Percentiles rank a stretch among this genome's conserved stretches.
These are phyloP conservation scores for Drosophila parvula DNA, from an alignment of 1,140 invertebrate genomes.

Conservation along the genomic window DNA sequence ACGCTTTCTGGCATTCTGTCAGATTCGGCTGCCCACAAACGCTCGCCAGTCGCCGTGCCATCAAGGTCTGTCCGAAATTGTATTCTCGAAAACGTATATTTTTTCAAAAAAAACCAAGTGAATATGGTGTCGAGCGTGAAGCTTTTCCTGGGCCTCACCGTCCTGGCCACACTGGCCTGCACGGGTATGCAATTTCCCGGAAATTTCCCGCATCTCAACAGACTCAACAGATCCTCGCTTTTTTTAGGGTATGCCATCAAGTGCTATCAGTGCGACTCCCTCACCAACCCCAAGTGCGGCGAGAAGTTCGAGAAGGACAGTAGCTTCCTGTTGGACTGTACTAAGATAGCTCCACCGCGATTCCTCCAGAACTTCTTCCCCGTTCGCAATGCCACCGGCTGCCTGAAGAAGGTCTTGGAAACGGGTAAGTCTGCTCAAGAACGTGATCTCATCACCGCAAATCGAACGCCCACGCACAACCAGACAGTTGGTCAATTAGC, in stretches of 20 bases:
- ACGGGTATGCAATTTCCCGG: conserved; percentile 50
- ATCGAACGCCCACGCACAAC: conserved; percentile 18
- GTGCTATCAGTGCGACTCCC: conserved; percentile 75
- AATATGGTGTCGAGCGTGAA: conserved; percentile 75
- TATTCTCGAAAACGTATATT: conserved; percentile 7
- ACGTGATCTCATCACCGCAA: conserved; percentile 13
- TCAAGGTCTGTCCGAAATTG: conserved; percentile 37
- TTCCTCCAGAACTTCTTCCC: conserved; percentile 58
- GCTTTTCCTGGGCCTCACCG: conserved; percentile 58
- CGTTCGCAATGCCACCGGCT: conserved; percentile 74
- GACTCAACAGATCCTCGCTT: not conserved
- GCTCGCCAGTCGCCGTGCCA: conserved; percentile 27
- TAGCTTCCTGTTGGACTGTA: conserved; percentile 57
- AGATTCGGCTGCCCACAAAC: conserved; percentile 26
- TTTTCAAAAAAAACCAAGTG: not conserved
- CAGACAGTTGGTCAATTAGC: conserved; percentile 37
- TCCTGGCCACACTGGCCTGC: conserved; percentile 67
- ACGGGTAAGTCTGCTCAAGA: conserved; percentile 57
- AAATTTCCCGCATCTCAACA: not conserved
- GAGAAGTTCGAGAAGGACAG: conserved; percentile 63
- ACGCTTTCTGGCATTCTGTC: conserved; percentile 13
- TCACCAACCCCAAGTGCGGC: conserved; percentile 60
- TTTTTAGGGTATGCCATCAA: conserved; percentile 69
- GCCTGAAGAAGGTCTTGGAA: conserved; percentile 75
- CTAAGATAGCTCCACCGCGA: conserved; percentile 53